phyloP scores from a whole-genome alignment of 2,888 invertebrate species.

The Melanostoma mellinum region DNA sequence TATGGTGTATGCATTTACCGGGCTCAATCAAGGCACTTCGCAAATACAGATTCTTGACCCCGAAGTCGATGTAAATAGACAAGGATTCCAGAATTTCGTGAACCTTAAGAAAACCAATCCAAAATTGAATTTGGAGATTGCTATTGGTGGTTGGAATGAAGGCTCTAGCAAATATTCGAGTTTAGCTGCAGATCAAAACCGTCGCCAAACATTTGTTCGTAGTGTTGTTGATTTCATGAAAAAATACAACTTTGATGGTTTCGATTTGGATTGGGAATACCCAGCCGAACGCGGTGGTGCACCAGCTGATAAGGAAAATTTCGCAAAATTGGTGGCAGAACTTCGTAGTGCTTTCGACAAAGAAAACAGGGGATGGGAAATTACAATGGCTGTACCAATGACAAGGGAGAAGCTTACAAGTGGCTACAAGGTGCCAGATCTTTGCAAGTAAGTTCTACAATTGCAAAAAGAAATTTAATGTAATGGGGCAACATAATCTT shows the following conservation, averaged over 20 bases:
- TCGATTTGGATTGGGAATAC: conserved; percentile 96
- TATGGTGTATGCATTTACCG: conserved; percentile 93
- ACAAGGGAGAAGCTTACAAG: conserved; percentile 93
- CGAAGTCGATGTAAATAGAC: conserved; percentile 89
- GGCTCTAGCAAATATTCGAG: conserved; percentile 93
- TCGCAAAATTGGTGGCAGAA: conserved; percentile 92
- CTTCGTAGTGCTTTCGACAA: conserved; percentile 89
- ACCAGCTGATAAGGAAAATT: conserved; percentile 91
- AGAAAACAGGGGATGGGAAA: conserved; percentile 90
- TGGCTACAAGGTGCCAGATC: conserved; percentile 94
- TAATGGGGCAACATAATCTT: not conserved
- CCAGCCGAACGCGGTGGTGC: conserved; percentile 93
- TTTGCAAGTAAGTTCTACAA: conserved; percentile 88
- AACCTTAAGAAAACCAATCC: conserved; percentile 87
- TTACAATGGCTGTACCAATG: conserved; percentile 94
- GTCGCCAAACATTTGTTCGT: conserved; percentile 87
- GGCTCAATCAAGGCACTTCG: conserved; percentile 90
- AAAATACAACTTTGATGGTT: conserved; percentile 91
- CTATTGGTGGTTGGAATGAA: conserved; percentile 95
- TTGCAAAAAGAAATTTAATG: conserved; percentile 76
- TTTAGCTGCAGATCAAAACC: conserved; percentile 88
- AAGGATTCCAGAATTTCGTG: conserved; percentile 91
- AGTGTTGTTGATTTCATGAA: conserved; percentile 90
- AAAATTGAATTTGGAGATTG: conserved; percentile 88
- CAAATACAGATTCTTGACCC: conserved; percentile 91